Conservation (phyloP, 2,797 vertebrate species). For the Brachyrhaphis roseni region DNA sequence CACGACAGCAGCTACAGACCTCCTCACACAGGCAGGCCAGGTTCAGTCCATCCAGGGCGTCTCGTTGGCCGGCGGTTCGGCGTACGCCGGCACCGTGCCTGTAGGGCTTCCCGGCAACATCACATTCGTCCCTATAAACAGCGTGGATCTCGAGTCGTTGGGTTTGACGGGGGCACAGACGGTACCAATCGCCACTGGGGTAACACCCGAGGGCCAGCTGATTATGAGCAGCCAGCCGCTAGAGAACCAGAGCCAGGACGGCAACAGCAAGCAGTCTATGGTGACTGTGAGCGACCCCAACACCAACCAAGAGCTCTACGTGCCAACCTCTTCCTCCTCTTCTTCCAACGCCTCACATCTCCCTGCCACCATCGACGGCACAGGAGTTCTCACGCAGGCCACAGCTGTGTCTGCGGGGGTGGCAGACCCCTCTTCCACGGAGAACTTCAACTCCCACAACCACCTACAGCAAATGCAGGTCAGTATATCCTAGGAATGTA, state of each 20-base stretch:
- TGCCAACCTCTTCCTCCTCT: conserved; percentile 90
- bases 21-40: conserved; percentile 92
- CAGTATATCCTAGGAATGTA: conserved; percentile 8
- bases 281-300: conserved; percentile 81
- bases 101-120: conserved; percentile 95
- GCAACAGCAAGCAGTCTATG: conserved; percentile 85
- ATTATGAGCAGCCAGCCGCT: conserved; percentile 89
- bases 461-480: conserved; percentile 97
- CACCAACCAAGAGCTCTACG: conserved; percentile 89
- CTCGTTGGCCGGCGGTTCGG: conserved; percentile 82
- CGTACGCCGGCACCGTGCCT: conserved; percentile 89
- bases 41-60: conserved; percentile 93
- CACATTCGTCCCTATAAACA: conserved; percentile 98
- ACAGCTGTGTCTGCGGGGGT: conserved; percentile 87
- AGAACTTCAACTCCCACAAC: conserved; percentile 89
- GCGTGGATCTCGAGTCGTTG: conserved; percentile 96
- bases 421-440: conserved; percentile 87
- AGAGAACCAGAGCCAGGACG: conserved; percentile 88
- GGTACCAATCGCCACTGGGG: conserved; percentile 87
- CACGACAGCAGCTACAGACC: conserved; percentile 88
- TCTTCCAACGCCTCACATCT: conserved; percentile 88
- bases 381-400: conserved; percentile 94
- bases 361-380: conserved; percentile 95
- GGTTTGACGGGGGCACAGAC: conserved; percentile 94
- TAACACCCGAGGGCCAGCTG: conserved; percentile 93